Percentiles rank a stretch among this genome's conserved stretches.
phyloP scores from a whole-genome alignment of 2,888 invertebrate species.

The Falcaria lacertinaria region DNA sequence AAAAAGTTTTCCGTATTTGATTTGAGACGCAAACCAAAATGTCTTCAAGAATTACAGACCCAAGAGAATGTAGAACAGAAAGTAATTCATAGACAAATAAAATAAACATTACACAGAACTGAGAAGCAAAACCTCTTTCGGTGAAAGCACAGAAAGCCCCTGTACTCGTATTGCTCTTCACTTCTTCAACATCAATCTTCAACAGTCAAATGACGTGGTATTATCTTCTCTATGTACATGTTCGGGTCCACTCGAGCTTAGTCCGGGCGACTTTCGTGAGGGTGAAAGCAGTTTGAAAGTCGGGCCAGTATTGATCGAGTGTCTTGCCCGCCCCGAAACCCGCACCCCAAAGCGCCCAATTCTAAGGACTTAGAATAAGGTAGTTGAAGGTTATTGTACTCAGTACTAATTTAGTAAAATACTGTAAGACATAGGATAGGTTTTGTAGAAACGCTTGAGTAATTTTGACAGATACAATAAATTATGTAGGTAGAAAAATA shows the following conservation, averaged over 20 bases:
- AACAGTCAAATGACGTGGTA: constrained; percentile 16
- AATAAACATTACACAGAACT: too few species aligned
- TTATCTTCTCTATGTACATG: constrained; percentile 41
- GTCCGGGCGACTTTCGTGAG: constrained; percentile 78
- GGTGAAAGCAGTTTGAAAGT: constrained; percentile 80
- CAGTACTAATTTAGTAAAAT: constrained; percentile 1
- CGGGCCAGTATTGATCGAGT: constrained; percentile 79
- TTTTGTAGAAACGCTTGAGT: neutral
- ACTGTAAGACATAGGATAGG: neutral
- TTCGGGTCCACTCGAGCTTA: constrained; percentile 55
- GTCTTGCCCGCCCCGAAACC: constrained; percentile 57
- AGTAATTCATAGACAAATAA: too few species aligned
- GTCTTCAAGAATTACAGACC: too few species aligned
- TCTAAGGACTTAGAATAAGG: constrained; percentile 51
- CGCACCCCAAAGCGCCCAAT: constrained; percentile 57
- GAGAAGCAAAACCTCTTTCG: too few species aligned
- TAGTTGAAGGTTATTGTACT: constrained; percentile 15
- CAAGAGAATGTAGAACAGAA: too few species aligned
- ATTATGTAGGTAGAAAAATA: neutral
- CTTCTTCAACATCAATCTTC: too few species aligned
- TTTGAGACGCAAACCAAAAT: too few species aligned
- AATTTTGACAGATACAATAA: neutral
- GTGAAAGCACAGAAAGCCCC: too few species aligned
- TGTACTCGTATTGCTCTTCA: too few species aligned
- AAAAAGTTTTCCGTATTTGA: too few species aligned